These are phyloP conservation scores for Amphipoea lucens DNA, from an alignment of 2,888 invertebrate species.

Conservation along the genomic window DNA sequence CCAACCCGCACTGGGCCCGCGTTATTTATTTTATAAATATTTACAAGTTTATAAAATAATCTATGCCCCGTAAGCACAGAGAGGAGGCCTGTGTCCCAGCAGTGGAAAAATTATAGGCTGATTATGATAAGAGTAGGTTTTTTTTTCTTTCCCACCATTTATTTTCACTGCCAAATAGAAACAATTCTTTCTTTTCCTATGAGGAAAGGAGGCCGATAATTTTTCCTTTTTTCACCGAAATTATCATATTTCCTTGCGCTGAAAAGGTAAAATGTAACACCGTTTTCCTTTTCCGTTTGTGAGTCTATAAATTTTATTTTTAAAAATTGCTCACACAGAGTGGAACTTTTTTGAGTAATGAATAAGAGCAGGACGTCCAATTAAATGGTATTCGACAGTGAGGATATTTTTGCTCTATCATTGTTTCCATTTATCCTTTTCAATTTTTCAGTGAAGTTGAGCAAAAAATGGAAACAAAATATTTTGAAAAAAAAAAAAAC, in stretches of 20 bases:
- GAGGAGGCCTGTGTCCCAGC: background rate
- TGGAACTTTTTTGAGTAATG: conserved; percentile 31
- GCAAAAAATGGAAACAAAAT: background rate
- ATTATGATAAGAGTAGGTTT: conserved; percentile 1
- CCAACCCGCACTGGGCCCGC: too few relatives aligned
- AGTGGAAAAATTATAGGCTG: background rate
- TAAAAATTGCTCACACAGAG: conserved; percentile 25
- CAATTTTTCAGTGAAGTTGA: too few relatives aligned
- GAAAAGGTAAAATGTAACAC: conserved; percentile 48
- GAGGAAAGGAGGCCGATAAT: conserved; percentile 33
- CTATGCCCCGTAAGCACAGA: too few relatives aligned
- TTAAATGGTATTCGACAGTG: conserved; percentile 34
- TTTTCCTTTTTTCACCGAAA: conserved; percentile 45
- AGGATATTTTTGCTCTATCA: conserved; percentile 19
- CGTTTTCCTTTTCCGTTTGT: conserved; percentile 53
- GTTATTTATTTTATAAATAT: too few relatives aligned
- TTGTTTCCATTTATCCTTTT: conserved; percentile 7
- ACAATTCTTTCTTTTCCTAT: conserved; percentile 11
- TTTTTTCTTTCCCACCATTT: conserved; percentile 30
- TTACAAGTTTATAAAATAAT: too few relatives aligned
- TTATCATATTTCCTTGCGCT: conserved; percentile 51
- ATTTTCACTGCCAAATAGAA: conserved; percentile 35
- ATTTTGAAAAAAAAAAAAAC: background rate
- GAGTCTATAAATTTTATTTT: conserved; percentile 47
- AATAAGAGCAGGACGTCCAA: conserved; percentile 31